Evolutionary conservation across 2,888 invertebrate genomes (phyloP).

Genomic region (Xestia c-nigrum): DNA sequence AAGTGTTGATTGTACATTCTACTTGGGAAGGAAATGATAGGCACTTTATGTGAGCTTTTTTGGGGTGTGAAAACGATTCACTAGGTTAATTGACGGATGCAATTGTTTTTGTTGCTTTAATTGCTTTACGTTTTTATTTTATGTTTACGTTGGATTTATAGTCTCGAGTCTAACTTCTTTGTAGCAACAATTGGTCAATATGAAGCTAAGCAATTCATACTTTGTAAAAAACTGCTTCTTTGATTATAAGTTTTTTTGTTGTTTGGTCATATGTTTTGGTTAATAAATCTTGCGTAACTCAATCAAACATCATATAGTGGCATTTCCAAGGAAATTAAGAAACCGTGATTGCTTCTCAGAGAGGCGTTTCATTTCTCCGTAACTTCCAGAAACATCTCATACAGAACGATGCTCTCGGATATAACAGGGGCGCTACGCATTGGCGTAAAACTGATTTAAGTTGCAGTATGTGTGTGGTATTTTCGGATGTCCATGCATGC

Average conservation of each 20-base stretch:
- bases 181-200: not conserved
- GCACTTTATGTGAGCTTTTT: conserved; percentile 58
- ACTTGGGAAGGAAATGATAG: conserved; percentile 61
- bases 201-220: not conserved
- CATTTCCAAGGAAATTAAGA: conserved; percentile 37
- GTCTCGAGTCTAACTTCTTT: not conserved
- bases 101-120: conserved; percentile 26
- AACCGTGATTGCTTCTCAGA: conserved; percentile 53
- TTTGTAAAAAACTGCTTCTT: not conserved
- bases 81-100: conserved; percentile 55
- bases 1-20: conserved; percentile 51
- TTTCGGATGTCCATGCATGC: too few species aligned
- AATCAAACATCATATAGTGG: not conserved
- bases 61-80: conserved; percentile 56
- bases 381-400: conserved; percentile 78
- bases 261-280: not conserved
- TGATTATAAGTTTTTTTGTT: not conserved
- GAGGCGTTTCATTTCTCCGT: conserved; percentile 68
- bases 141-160: conserved; percentile 16
- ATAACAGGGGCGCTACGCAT: conserved; percentile 66
- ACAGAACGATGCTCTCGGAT: conserved; percentile 78
- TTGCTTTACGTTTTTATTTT: conserved; percentile 17
- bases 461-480: not conserved
- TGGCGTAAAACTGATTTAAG: conserved; percentile 63
- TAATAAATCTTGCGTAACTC: not conserved